Evolutionary conservation across 2,888 invertebrate genomes (phyloP).

Genomic region (Lagria hirta): DNA sequence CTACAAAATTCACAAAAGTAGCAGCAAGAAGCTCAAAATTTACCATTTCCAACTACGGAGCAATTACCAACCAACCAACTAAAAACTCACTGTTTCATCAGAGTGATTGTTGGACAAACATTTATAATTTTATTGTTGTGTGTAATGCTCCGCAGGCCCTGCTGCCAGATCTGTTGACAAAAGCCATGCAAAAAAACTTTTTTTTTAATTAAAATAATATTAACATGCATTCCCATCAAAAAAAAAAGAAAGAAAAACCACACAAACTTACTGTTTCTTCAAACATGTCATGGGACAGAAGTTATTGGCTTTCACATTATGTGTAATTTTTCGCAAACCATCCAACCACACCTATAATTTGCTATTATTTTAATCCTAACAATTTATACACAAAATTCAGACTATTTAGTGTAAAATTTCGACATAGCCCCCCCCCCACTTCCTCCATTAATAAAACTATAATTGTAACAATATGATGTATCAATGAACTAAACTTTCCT

Average conservation of each 20-base stretch:
- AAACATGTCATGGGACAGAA: constrained; percentile 98
- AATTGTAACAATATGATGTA: too few species aligned
- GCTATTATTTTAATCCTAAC: too few species aligned
- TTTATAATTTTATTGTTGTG: constrained; percentile 97
- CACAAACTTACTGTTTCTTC: constrained; percentile 97
- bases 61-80: constrained; percentile 6
- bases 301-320: constrained; percentile 99
- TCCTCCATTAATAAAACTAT: too few species aligned
- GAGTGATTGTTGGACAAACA: constrained; percentile 90
- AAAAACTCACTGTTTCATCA: constrained; percentile 96
- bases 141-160: constrained; percentile 82
- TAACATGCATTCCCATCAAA: constrained; percentile 7
- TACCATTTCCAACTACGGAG: background rate
- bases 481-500: too few species aligned
- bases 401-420: too few species aligned
- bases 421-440: too few species aligned
- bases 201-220: constrained; percentile 19
- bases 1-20: too few species aligned
- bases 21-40: too few species aligned
- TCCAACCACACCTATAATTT: constrained; percentile 89
- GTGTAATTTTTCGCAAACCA: constrained; percentile 90
- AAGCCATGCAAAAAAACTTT: constrained; percentile 50
- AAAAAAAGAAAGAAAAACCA: constrained; percentile 32
- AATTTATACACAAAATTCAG: too few species aligned
- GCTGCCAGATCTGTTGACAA: constrained; percentile 81